Base-by-base conservation (phyloP, 1,140 invertebrate genomes). In the Parasteatoda tepidariorum region DNA sequence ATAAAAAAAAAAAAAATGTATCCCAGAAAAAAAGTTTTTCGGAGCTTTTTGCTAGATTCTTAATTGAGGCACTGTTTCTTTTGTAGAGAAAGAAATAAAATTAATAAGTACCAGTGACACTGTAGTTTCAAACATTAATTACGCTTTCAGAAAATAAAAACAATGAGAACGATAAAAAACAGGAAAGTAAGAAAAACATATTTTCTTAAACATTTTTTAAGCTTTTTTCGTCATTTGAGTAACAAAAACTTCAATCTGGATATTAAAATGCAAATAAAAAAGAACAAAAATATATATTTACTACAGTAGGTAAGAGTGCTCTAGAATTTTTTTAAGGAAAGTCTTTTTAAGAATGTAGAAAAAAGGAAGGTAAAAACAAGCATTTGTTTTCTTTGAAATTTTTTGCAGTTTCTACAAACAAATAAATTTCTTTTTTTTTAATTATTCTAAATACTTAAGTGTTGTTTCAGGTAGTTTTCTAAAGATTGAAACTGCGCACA, bases 91-190 rank as follows among this genome's bases (percentile, higher is more conserved):
- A 59, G 24, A 59, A 59, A 59, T 7, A 59, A 59, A 59, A 59
- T 59, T 59, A 59, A 59, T 59, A 59, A 59, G 57, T 59, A 59
- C 6, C 57, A n/a, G 24, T 59, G 57, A 18, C 57, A 0, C 57
- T 59, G 7, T 48, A 22, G 57, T 59, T 59, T 59, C 24, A n/a
- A n/a, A n/a, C 57, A 22, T 59, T 59, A 59, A 59, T 59, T 59
- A 59, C n/a, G 24, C n/a, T 59, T n/a, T 7, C 24, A 7, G n/a
- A 22, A n/a, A n/a, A 59, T 1, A n/a, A n/a, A 13, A 59, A 59
- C 18, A 59, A 59, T 59, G n/a, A 59, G 24, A 1, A 59, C 24
- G 24, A n/a, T 22, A 18, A 48, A 48, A 48, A 59, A 59, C 18
- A 59, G 18, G 57, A 59, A 59, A 48, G 38, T 13, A 18, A 48